Conservation (phyloP, 2,113 vertebrate species). For the Acinonyx jubatus region DNA sequence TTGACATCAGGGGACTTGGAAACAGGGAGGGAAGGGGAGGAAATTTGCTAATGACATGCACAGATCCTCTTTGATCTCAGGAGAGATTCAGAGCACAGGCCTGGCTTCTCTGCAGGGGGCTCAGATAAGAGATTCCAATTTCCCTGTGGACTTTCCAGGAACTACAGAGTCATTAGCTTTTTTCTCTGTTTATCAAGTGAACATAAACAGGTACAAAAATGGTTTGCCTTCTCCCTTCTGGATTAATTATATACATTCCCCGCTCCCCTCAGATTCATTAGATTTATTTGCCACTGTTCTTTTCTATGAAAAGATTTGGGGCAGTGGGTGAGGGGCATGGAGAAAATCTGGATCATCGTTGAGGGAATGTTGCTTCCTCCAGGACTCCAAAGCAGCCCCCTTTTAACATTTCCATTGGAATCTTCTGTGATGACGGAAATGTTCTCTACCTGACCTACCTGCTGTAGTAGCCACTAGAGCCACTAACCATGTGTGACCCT, state of each 20-base stretch:
- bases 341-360: neutral
- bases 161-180: slow-evolving; percentile 84
- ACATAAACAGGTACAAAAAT: slow-evolving; percentile 79
- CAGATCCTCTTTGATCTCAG: slow-evolving; percentile 83
- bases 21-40: slow-evolving; percentile 33
- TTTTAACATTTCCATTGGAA: neutral
- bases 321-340: neutral
- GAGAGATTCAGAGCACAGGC: slow-evolving; percentile 62
- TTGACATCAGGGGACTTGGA: slow-evolving; percentile 31
- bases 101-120: slow-evolving; percentile 75
- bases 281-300: slow-evolving; percentile 53
- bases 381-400: neutral
- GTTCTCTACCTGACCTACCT: neutral
- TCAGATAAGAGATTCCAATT: slow-evolving; percentile 81
- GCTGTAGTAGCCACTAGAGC: neutral
- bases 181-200: slow-evolving; percentile 84
- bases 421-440: fast-evolving
- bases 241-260: slow-evolving; percentile 81
- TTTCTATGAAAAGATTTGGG: slow-evolving; percentile 58
- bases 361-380: neutral
- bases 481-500: fast-evolving
- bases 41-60: slow-evolving; percentile 62
- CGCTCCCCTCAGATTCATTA: slow-evolving; percentile 78
- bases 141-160: slow-evolving; percentile 77
- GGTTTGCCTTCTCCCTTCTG: slow-evolving; percentile 76